These are phyloP conservation scores for Muntiacus reevesi DNA, from an alignment of 2,113 vertebrate species.

Conservation along the genomic window DNA sequence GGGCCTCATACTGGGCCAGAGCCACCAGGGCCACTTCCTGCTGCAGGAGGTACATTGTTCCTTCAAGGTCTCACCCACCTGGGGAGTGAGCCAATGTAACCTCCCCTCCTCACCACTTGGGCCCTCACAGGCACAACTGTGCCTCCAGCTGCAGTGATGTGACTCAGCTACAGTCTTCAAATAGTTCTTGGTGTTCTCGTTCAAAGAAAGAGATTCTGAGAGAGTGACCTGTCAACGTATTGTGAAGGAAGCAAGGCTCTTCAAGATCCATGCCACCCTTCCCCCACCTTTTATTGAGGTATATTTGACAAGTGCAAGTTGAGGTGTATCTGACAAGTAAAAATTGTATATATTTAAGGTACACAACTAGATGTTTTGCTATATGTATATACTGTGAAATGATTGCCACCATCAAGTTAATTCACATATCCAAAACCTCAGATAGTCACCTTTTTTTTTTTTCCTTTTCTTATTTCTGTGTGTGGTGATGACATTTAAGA, in stretches of 20 bases:
- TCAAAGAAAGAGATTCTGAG: constrained; percentile 26
- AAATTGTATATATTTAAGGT: background rate
- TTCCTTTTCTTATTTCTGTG: background rate
- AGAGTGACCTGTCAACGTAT: background rate
- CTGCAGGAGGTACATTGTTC: background rate
- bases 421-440: background rate
- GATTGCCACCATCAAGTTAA: background rate
- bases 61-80: constrained; percentile 8
- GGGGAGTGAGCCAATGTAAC: background rate
- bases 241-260: background rate
- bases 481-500: background rate
- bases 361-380: background rate
- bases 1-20: background rate
- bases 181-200: background rate
- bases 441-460: background rate
- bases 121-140: background rate
- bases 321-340: background rate
- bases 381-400: background rate
- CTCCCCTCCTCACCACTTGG: background rate
- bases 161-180: background rate
- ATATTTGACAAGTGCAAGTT: background rate
- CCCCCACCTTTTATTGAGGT: background rate
- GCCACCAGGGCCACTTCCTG: constrained; percentile 38
- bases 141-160: background rate
- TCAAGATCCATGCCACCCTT: background rate